A percentile compares a stretch with the other conserved stretches of the same genome.
These are phyloP conservation scores for Drosophila prostipennis DNA, from an alignment of 2,888 invertebrate genomes.

Conservation along the genomic window DNA sequence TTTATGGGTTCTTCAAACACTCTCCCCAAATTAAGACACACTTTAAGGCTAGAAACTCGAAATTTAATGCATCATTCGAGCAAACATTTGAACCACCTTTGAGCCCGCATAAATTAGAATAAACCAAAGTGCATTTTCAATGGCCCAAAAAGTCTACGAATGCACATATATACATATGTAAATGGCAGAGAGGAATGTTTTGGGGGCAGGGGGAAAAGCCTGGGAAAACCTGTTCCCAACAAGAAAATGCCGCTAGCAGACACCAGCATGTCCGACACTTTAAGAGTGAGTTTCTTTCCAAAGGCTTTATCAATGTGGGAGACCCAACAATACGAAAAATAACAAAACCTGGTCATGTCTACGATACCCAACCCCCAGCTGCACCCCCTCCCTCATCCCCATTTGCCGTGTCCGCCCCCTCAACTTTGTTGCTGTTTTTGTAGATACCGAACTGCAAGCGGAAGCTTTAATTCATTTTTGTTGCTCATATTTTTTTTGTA, in stretches of 20 bases:
- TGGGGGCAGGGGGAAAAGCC: conserved; percentile 13
- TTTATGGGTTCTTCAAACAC: conserved; percentile 20
- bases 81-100: conserved; percentile 57
- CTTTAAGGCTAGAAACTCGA: conserved; percentile 41
- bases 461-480: conserved; percentile 77
- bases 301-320: conserved; percentile 76
- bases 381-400: neutral
- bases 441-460: conserved; percentile 48
- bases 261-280: conserved; percentile 73
- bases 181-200: conserved; percentile 22
- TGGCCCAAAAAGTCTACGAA: conserved; percentile 20
- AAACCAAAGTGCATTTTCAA: conserved; percentile 37
- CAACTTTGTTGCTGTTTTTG: conserved; percentile 15
- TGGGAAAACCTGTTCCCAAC: conserved; percentile 45
- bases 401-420: conserved; percentile 35
- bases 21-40: conserved; percentile 22
- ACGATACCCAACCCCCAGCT: conserved; percentile 32
- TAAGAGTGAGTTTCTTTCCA: conserved; percentile 65
- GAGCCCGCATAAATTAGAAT: conserved; percentile 76
- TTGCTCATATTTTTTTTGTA: conserved; percentile 50
- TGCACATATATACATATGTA: conserved; percentile 7
- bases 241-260: conserved; percentile 39
- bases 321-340: conserved; percentile 28
- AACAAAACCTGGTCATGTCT: conserved; percentile 41
- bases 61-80: conserved; percentile 72